Evolutionary conservation across 2,797 vertebrate genomes (phyloP), one percentile per base, ranked within the genome.

Genomic region (Phoxinus dragarum): DNA sequence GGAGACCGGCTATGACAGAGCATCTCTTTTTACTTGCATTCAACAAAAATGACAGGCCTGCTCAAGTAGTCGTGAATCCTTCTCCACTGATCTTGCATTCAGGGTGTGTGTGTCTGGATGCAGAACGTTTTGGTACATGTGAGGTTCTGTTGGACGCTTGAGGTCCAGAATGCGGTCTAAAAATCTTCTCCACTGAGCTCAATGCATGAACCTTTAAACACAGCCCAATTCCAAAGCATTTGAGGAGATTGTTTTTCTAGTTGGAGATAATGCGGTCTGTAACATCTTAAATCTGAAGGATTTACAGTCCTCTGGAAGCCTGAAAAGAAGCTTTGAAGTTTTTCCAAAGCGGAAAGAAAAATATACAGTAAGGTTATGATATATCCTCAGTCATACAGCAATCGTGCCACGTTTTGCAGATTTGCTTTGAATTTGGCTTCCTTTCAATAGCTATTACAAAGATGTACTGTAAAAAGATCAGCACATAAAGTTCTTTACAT

Each of bases 201-300:
- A 85, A 64, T 9, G 31, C 14, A 3, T 80, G 54, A 72, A 73
- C 76, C 14, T 85, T 78, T 79, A 80, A 80, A 80, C 54, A 61
- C 52, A 71, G 67, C 8, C 21, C 67, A 61, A 49, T 84, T 76
- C 72, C 44, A 56, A 68, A 84, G 76, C 64, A 79, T 85, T 47
- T 73, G 31, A 80, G 75, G 14, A 78, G 83, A 69, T 84, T 84
- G 69, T 84, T 84, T 84, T 79, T 84, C 52, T 78, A 69, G 38
- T 78, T 79, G 84, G 34, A 85, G 84, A 85, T 80, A 80, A 81
- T 80, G 77, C 34, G 9, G 69, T 67, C 68, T 74, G 71, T 67
- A 66, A 85, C 68, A 67, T 75, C 17, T 6, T 75, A 80, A 80
- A 49, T 74, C 77, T 80, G 44, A 42, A 54, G 77, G 77, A 81